Evolutionary conservation across 2,797 vertebrate genomes (phyloP).

Genomic region (Sebastes taczanowskii): DNA sequence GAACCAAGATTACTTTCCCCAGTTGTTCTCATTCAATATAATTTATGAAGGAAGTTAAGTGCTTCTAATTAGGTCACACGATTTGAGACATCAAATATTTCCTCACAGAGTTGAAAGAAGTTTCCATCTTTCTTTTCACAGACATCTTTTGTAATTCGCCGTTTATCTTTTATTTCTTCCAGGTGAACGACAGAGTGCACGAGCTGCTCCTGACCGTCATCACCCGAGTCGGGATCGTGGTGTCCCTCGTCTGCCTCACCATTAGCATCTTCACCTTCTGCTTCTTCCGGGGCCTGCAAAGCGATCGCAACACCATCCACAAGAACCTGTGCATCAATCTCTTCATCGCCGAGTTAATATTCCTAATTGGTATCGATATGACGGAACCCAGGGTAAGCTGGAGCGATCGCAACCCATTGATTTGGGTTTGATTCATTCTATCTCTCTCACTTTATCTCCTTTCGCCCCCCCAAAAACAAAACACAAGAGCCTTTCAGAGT

Average conservation of each 20-base stretch:
- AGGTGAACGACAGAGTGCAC: conserved; percentile 89
- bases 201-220: conserved; percentile 93
- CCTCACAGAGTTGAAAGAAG: not conserved
- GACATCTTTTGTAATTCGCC: not conserved
- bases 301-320: conserved; percentile 99
- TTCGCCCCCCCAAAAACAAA: conserved; percentile 41
- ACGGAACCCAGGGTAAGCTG: conserved; percentile 92
- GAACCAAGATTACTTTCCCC: not conserved
- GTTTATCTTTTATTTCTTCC: conserved; percentile 19
- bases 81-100: not conserved
- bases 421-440: conserved; percentile 63
- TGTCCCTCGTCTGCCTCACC: conserved; percentile 95
- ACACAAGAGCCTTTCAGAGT: conserved; percentile 57
- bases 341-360: conserved; percentile 98
- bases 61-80: not conserved
- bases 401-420: conserved; percentile 44
- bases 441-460: conserved; percentile 38
- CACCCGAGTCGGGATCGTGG: conserved; percentile 96
- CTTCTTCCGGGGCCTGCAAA: conserved; percentile 98
- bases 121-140: not conserved
- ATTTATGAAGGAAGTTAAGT: not conserved
- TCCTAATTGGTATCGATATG: conserved; percentile 97
- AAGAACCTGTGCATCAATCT: conserved; percentile 99
- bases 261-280: conserved; percentile 99
- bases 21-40: not conserved